Base-by-base conservation (phyloP, 2,888 invertebrate genomes). In the Stramonita haemastoma region DNA sequence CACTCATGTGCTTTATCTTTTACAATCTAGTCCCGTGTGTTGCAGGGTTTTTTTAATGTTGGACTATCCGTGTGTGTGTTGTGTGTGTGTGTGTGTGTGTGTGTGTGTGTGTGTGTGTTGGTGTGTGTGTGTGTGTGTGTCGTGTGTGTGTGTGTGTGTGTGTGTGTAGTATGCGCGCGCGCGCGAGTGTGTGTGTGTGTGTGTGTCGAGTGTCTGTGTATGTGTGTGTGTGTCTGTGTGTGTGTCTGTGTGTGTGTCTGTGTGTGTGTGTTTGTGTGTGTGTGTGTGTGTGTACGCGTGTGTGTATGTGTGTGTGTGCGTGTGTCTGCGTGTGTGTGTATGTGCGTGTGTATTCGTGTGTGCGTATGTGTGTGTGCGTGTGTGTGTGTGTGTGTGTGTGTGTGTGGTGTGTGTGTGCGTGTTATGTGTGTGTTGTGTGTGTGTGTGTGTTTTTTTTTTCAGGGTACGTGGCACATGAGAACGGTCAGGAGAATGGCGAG, bases 381-480 rank as follows among this genome's bases (percentile, higher is more conserved):
- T 13, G 26, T 66, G 66, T 66, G 26, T 66, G 66, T 66, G 26
- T 22, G 66, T 66, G 1, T 66, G 66, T 66, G 26, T 66, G 66
- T 26, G 26, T 66, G 66, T 66, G 2, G 26, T 66, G 66, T 26
- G 26, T 66, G 66, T 66, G 26, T 66, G 66, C 13, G 26, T 13
- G 66, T 22, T 2, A 6, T 66, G 66, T 66, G 26, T 66, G 66
- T 66, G 26, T 66, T 46, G 26, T 66, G 66, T 66, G 26, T 66
- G 66, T 66, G 1, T 66, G 66, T 66, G 66, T 66, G 66, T 66
- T 1, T 66, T 2, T 46, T 73, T 11, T 36, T 34, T 6, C 87
- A 87, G 87, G 87, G 19, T 73, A 73, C 73, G 36, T 34, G 29
- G 22, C 73, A n/a, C 34, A 73, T n/a, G 60, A 73, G 36, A 73